These are phyloP conservation scores for Lepisosteus osseus DNA, from an alignment of 2,113 vertebrate genomes.

Conservation along the genomic window DNA sequence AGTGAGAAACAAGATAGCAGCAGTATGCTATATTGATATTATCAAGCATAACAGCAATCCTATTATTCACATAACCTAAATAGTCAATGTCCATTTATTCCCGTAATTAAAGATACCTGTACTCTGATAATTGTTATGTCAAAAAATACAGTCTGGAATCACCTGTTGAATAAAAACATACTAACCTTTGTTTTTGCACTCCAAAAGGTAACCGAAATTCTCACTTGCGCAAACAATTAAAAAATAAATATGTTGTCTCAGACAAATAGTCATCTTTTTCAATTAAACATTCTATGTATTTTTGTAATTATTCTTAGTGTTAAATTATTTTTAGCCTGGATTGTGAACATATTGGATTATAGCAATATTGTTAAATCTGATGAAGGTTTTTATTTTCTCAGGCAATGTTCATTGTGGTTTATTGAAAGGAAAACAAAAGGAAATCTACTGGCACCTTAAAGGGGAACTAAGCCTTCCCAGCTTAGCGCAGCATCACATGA, in stretches of 20 bases:
- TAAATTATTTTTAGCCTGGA: not conserved
- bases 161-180: constrained; percentile 5
- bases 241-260: not conserved
- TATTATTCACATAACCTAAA: not conserved
- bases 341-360: not conserved
- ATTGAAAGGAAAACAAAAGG: not conserved
- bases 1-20: too few relatives aligned
- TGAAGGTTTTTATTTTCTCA: too few relatives aligned
- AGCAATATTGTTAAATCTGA: not conserved
- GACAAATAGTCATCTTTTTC: not conserved
- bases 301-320: not conserved
- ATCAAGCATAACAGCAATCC: constrained; percentile 15
- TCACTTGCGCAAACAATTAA: not conserved
- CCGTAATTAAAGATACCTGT: constrained; percentile 29
- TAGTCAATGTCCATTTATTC: not conserved
- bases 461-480: not conserved
- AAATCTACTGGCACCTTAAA: not conserved
- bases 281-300: too few relatives aligned
- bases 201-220: not conserved
- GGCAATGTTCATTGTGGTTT: not conserved
- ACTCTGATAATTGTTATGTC: not conserved
- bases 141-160: not conserved
- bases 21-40: constrained; percentile 20
- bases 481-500: constrained; percentile 7
- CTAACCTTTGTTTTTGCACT: not conserved